Base-by-base conservation (phyloP, 2,888 invertebrate genomes). In the Pyrochroa serraticornis region DNA sequence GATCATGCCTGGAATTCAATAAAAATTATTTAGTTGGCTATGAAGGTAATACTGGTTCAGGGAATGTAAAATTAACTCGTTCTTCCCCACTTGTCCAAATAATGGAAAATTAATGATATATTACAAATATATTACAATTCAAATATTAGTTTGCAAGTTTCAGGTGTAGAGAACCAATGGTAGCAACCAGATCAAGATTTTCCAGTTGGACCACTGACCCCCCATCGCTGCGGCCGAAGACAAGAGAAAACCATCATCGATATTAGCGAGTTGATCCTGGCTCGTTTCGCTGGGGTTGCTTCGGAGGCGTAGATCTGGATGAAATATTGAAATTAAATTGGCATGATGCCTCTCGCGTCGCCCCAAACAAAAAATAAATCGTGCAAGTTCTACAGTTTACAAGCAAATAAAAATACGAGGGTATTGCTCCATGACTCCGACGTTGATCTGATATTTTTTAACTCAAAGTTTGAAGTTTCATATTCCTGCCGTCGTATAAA, bases 281-380 rank as follows among this genome's bases (percentile, higher is more conserved):
- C 62, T 73, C 36, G 71, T 60, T 53, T 72, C 74, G 61, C 70
- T 72, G 34, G 75, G 74, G 57, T 70, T 71, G 65, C 73, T 75
- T 22, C 74, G 68, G 34, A 75, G 70, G 45, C 72, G 72, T 50
- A 76, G 67, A 72, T 77, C 77, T 77, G 69, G 34, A 66, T 59
- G 58, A 62, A 66, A 68, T 67, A 64, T 63, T 62, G 53, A 61
- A 60, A 65, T 65, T 48, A 56, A 58, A 60, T 58, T 60, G 60
- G 60, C 62, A 62, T 62, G 32, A 42, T 58, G 52, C 44, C 50
- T 30, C 44, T 34, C 34, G 22, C 30, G 9, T 43, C 48, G 38
- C 14, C 9, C 8, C 14, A 9, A 22, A 14, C 36, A 49, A 41
- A 32, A 12, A 10, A 35, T 35, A 22, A 22, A 22, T 2, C 22